Conservation (phyloP, 2,888 invertebrate genomes). For the Anoplius nigerrimus region DNA sequence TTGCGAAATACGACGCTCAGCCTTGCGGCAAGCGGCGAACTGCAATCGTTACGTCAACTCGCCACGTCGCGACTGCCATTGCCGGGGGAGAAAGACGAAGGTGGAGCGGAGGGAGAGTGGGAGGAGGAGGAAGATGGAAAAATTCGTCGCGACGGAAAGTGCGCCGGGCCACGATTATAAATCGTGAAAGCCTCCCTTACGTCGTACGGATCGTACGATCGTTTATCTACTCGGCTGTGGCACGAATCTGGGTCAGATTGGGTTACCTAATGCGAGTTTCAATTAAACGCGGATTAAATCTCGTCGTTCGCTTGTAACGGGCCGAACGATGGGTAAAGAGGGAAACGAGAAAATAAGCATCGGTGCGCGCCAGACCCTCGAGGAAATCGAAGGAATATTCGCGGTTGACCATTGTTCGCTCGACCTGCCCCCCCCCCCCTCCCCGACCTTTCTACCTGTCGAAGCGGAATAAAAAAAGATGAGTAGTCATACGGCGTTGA, state of each 20-base stretch:
- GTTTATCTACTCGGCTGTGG: neutral
- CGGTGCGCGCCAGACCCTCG: neutral
- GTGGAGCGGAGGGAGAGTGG: neutral
- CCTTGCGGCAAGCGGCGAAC: conserved; percentile 26
- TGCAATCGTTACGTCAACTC: too few species aligned
- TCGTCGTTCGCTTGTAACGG: too few species aligned
- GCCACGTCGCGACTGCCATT: too few species aligned
- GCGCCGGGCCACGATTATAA: too few species aligned
- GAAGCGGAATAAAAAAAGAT: neutral
- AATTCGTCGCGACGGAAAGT: neutral
- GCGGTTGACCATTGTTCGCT: too few species aligned
- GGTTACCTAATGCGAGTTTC: too few species aligned
- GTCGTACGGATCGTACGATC: too few species aligned
- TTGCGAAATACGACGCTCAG: conserved; percentile 44
- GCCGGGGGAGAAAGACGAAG: neutral
- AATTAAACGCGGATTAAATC: too few species aligned
- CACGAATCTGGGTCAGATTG: conserved; percentile 3
- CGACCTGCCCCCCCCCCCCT: neutral
- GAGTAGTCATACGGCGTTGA: neutral
- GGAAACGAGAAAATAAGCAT: neutral
- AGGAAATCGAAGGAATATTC: too few species aligned
- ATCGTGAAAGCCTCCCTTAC: too few species aligned
- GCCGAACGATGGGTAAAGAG: too few species aligned
- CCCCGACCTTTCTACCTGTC: neutral
- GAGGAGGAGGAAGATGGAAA: neutral